Conservation (phyloP, 2,113 vertebrate species). For the Cottus gobio region DNA sequence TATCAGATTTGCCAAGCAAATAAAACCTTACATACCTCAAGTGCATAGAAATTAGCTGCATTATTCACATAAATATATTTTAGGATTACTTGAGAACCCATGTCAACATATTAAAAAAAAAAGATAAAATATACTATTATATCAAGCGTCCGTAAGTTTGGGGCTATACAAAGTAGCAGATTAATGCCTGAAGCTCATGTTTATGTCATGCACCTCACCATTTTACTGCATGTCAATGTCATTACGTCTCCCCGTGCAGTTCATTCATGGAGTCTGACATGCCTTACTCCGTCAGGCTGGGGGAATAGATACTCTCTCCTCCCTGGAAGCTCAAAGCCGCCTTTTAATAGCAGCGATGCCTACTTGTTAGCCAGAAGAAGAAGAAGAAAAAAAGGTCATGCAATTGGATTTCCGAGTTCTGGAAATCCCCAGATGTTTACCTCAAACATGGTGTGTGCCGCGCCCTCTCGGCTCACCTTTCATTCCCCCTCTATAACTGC, state of each 20-base stretch:
- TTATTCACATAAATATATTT: not conserved
- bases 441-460: slow-evolving; percentile 47
- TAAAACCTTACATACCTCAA: not conserved
- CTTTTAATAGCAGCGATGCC: slow-evolving; percentile 59
- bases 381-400: slow-evolving; percentile 62
- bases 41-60: not conserved
- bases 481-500: slow-evolving; percentile 42
- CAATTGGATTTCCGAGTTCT: slow-evolving; percentile 66
- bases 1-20: slow-evolving; percentile 32
- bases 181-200: slow-evolving; percentile 48
- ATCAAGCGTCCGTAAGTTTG: slow-evolving; percentile 23
- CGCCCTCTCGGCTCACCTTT: slow-evolving; percentile 49
- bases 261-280: slow-evolving; percentile 64
- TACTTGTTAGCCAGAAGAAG: slow-evolving; percentile 66
- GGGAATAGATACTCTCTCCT: slow-evolving; percentile 38
- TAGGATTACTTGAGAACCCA: not conserved
- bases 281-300: slow-evolving; percentile 41
- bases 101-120: not conserved
- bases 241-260: slow-evolving; percentile 50
- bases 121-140: not conserved
- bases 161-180: slow-evolving; percentile 12
- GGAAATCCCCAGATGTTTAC: slow-evolving; percentile 65
- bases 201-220: slow-evolving; percentile 61
- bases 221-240: slow-evolving; percentile 71
- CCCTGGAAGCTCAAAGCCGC: slow-evolving; percentile 48